These are phyloP conservation scores for Carassius auratus DNA, from an alignment of 2,113 vertebrate species.

Conservation along the genomic window DNA sequence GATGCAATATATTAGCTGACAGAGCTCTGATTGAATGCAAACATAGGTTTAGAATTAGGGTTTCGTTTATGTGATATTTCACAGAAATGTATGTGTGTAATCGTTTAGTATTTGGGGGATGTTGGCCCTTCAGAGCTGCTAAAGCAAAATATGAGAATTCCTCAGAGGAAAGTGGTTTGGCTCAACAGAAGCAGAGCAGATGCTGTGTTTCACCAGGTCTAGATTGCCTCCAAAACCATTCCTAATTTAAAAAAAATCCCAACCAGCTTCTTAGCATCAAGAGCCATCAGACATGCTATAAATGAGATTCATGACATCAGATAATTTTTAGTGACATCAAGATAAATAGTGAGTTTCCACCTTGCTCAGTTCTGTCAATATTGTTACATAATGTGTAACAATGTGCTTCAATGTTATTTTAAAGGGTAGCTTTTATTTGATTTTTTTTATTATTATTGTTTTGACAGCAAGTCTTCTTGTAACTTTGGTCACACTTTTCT, in stretches of 20 bases:
- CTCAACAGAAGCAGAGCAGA: background rate
- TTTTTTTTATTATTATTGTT: too few species aligned
- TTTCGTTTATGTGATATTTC: background rate
- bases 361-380: background rate
- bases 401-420: too few species aligned
- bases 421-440: too few species aligned
- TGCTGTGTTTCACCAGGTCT: background rate
- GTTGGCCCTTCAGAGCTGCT: too few species aligned
- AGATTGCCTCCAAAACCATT: background rate
- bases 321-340: background rate
- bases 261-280: background rate
- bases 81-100: constrained; percentile 2
- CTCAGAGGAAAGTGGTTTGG: constrained; percentile 38
- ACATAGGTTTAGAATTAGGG: background rate
- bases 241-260: too few species aligned
- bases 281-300: background rate
- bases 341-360: background rate
- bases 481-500: too few species aligned
- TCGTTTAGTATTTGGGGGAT: background rate
- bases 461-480: too few species aligned
- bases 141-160: constrained; percentile 17
- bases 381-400: too few species aligned
- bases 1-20: constrained; percentile 7
- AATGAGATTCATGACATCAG: background rate
- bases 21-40: background rate